These are phyloP conservation scores for Amphiprion clarkii DNA, from an alignment of 2,797 vertebrate genomes.

Conservation along the genomic window DNA sequence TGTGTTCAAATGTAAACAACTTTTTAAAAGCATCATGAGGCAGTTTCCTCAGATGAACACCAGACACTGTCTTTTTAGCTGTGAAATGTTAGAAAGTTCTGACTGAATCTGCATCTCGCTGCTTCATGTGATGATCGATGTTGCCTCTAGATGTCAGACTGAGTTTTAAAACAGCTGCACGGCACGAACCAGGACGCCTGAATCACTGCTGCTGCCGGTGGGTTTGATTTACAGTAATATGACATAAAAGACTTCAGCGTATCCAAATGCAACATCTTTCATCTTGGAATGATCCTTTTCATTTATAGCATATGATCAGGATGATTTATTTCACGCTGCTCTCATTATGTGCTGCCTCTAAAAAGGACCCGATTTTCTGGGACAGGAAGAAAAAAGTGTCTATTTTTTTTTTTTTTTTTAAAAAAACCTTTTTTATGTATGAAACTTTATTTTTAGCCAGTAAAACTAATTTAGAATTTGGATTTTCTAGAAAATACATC, in stretches of 20 bases:
- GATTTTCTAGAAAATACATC: no score
- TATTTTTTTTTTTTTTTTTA: no score
- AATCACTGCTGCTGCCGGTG: slow-evolving; percentile 17
- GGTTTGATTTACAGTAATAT: slow-evolving; percentile 36
- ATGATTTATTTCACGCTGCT: slow-evolving; percentile 28
- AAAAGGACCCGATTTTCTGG: not conserved
- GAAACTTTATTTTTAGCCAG: not conserved
- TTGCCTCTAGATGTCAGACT: slow-evolving; percentile 74
- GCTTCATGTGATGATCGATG: slow-evolving; percentile 44
- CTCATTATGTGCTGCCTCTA: not conserved
- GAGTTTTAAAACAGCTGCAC: slow-evolving; percentile 20
- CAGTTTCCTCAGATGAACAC: not conserved
- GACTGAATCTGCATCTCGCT: no score
- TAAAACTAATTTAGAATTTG: not conserved
- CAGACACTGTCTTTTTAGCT: not conserved
- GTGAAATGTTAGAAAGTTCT: not conserved
- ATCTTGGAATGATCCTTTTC: slow-evolving; percentile 32
- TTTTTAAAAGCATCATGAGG: slow-evolving; percentile 17
- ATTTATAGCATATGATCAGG: slow-evolving; percentile 34
- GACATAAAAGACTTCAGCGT: slow-evolving; percentile 30
- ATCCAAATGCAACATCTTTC: slow-evolving; percentile 15
- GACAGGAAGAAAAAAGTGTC: not conserved
- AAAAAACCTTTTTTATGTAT: not conserved
- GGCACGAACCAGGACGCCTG: slow-evolving; percentile 11
- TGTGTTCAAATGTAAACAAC: slow-evolving; percentile 35